Conservation (phyloP, 2,113 vertebrate genomes). For the Anthoscopus minutus region DNA sequence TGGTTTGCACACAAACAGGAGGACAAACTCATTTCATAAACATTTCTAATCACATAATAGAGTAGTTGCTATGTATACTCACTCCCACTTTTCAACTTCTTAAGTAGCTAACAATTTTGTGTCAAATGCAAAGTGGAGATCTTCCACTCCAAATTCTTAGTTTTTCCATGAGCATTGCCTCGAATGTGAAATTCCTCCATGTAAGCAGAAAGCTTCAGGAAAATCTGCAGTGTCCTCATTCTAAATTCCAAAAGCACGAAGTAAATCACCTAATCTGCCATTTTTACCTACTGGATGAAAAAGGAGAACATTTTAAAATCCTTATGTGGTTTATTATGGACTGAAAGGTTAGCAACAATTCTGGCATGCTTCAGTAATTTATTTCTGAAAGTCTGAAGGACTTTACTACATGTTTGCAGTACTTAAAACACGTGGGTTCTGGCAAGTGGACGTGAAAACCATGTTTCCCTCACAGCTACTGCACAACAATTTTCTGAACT, state of each 20-base stretch:
- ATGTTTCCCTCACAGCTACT: neutral
- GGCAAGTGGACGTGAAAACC: neutral
- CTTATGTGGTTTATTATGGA: neutral
- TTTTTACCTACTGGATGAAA: neutral
- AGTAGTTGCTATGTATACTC: neutral
- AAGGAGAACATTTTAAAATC: neutral
- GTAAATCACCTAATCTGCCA: neutral
- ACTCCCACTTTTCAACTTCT: neutral
- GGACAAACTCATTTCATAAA: neutral
- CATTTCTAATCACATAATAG: neutral
- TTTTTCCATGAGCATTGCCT: neutral
- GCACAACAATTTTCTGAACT: neutral
- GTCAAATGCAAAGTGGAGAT: neutral
- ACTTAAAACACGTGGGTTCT: neutral
- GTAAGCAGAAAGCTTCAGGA: neutral
- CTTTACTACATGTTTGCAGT: neutral
- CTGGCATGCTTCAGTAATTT: neutral
- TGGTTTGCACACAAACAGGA: neutral
- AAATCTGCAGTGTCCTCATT: neutral
- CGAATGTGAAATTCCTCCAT: neutral
- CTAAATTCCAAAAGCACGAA: neutral
- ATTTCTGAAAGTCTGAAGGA: neutral
- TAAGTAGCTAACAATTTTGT: neutral
- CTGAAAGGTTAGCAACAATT: neutral
- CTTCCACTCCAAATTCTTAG: neutral